A percentile compares a stretch with the other conserved stretches of the same genome.
phyloP scores from a whole-genome alignment of 2,113 vertebrate genomes.

The Malurus alboscapulatus region DNA sequence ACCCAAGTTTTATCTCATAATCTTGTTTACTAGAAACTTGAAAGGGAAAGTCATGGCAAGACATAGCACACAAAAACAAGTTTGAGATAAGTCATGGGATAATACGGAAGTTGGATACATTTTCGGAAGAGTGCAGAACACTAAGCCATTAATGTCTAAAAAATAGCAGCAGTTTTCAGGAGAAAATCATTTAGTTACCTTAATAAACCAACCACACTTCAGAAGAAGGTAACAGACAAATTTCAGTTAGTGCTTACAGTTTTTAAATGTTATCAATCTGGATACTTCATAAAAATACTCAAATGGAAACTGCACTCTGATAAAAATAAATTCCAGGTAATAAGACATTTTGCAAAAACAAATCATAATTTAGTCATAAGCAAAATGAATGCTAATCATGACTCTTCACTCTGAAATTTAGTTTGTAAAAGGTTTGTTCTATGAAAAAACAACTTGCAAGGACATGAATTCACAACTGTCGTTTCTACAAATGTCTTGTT shows the following conservation, averaged over 20 bases:
- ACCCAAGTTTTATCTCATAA: slow-evolving; percentile 11
- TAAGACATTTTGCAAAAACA: not conserved
- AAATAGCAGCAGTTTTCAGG: not conserved
- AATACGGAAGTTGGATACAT: not conserved
- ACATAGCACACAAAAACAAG: not conserved
- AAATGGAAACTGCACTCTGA: not conserved
- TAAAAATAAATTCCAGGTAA: not conserved
- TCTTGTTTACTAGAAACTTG: not conserved
- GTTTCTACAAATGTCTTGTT: not conserved
- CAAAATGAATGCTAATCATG: not conserved
- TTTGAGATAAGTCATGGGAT: not conserved
- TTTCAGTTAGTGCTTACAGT: not conserved
- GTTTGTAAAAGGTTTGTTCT: not conserved
- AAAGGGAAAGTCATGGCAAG: slow-evolving; percentile 12
- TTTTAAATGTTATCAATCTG: not conserved
- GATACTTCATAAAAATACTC: not conserved
- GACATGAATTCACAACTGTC: not conserved
- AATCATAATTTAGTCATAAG: not conserved
- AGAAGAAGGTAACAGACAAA: not conserved
- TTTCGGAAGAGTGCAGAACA: not conserved
- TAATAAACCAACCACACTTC: not conserved
- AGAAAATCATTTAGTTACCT: not conserved
- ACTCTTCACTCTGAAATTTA: not conserved
- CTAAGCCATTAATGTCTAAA: not conserved
- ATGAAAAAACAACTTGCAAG: not conserved